Conservation (phyloP, 2,113 vertebrate species). For the Grammomys surdaster region DNA sequence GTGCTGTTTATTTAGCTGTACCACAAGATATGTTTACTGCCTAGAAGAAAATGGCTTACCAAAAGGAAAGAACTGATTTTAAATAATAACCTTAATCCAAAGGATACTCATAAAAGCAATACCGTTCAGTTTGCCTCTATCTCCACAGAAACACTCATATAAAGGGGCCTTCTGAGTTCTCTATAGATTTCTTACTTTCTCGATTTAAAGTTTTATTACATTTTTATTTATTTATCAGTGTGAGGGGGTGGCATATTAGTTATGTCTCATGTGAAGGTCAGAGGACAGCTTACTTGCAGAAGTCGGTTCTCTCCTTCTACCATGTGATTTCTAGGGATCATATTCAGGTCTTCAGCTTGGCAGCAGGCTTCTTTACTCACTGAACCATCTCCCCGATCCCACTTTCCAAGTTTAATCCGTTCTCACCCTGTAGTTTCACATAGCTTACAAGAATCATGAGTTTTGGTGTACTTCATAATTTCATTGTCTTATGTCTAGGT, state of each 20-base stretch:
- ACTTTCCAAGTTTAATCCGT: not conserved
- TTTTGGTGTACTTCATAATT: constrained; percentile 29
- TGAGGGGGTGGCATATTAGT: not conserved
- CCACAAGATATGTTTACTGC: not conserved
- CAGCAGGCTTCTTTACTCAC: not conserved
- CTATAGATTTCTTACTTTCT: constrained; percentile 23
- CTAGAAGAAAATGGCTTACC: constrained; percentile 23
- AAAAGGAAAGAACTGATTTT: constrained; percentile 36
- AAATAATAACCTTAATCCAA: constrained; percentile 2
- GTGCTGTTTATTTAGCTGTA: constrained; percentile 31
- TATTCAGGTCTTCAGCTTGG: not conserved
- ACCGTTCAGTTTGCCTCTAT: not conserved
- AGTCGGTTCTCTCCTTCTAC: not conserved
- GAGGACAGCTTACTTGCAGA: not conserved
- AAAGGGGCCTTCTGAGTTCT: constrained; percentile 21
- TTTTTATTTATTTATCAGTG: not conserved
- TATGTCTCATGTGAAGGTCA: not conserved
- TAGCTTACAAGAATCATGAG: not conserved
- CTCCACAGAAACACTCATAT: constrained; percentile 16
- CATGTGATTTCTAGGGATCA: not conserved
- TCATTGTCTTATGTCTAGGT: constrained; percentile 32
- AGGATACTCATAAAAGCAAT: constrained; percentile 28
- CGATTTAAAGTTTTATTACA: not conserved
- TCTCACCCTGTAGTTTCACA: not conserved
- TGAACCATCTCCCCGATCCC: not conserved